Conservation (phyloP, 2,888 invertebrate genomes). For the Sipha maydis region DNA sequence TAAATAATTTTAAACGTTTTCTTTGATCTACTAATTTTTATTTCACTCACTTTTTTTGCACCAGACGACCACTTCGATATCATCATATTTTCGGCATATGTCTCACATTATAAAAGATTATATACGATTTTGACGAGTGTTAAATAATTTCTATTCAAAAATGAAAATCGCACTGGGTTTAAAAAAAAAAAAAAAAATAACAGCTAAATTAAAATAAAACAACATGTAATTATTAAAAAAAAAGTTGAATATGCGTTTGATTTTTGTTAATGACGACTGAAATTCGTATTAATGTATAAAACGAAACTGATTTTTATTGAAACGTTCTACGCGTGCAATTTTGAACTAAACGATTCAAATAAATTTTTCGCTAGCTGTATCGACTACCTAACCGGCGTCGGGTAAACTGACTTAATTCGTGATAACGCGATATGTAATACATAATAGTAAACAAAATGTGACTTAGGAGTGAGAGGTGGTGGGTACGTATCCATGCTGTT, state of each 20-base stretch:
- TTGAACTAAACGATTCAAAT: slow-evolving; percentile 7
- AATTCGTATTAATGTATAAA: too few relatives aligned
- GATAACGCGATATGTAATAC: slow-evolving; percentile 59
- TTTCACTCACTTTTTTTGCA: slow-evolving; percentile 49
- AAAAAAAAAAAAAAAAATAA: not conserved
- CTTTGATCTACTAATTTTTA: not conserved
- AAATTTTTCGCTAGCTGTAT: slow-evolving; percentile 23
- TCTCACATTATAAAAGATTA: slow-evolving; percentile 15
- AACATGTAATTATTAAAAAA: not conserved
- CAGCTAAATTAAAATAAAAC: not conserved
- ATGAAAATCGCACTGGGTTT: not conserved
- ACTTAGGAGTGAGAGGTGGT: slow-evolving; percentile 54
- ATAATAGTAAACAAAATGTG: slow-evolving; percentile 60
- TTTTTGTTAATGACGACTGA: too few relatives aligned
- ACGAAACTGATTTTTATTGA: not conserved
- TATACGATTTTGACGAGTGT: not conserved
- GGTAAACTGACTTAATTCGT: slow-evolving; percentile 59
- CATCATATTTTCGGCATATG: slow-evolving; percentile 25
- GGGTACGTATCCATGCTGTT: slow-evolving; percentile 46
- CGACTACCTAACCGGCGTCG: slow-evolving; percentile 59
- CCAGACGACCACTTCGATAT: not conserved
- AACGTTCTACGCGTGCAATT: not conserved
- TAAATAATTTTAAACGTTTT: too few relatives aligned
- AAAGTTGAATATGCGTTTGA: not conserved
- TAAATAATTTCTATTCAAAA: not conserved